Evolutionary conservation across 2,797 vertebrate genomes (phyloP), one percentile per base, ranked within the genome.

Genomic region (Amphiprion clarkii): DNA sequence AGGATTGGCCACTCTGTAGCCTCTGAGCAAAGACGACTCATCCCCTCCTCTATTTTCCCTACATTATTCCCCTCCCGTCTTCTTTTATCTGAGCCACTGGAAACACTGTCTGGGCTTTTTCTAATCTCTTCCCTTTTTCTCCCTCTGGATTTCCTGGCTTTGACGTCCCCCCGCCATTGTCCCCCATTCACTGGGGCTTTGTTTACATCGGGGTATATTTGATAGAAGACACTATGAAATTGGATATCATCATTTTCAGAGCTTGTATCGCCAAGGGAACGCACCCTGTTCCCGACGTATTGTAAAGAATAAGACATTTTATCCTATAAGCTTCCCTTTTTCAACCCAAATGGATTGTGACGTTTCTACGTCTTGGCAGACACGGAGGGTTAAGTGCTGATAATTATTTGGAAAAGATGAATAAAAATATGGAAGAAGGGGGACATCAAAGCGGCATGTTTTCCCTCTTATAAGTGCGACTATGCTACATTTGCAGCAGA

Each of bases 91-190:
- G 94, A 96, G 95, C 82, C 94, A 94, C 95, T 95, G 95, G 96
- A 95, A 96, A 96, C 95, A 96, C 95, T 95, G 96, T 96, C 96
- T 96, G 95, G 95, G 95, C 96, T 27, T 27, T 27, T 68, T 89
- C 76, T 96, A 96, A 96, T 97, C 96, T 95, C 95, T 94, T 60
- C 94, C 23, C 23, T 92, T 94, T 93, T 92, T 94, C 95, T 95
- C 96, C 95, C 96, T 93, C 92, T 79, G 85, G 90, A 89, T 86
- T 89, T 77, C 61, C 80, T 69, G 80, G 80, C 90, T 87, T 87
- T 87, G 86, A 89, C 89, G 83, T 76, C 68, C 67, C 57, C 69
- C 58, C 52, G 39, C 79, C 79, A 89, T 88, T 87, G 82, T 86
- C 84, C 78, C 79, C 84, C 84, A 83, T 88, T 88, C 91, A 90